phyloP scores from a whole-genome alignment of 2,888 invertebrate species.

The Microchrysa polita region DNA sequence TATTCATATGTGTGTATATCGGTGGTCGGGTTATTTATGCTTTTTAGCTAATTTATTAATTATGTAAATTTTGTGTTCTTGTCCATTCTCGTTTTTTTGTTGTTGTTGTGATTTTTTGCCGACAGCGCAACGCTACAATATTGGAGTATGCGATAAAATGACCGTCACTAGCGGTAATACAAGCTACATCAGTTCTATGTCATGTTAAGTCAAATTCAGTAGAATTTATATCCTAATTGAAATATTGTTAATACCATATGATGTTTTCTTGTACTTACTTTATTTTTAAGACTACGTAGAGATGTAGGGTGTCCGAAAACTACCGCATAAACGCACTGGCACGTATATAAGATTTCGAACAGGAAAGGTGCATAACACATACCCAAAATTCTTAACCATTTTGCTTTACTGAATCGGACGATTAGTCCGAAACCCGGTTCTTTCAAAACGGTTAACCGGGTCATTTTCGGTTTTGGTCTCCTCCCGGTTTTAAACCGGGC shows the following conservation, averaged over 20 bases:
- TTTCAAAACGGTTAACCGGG: no score
- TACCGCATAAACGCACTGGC: no score
- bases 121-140: slow-evolving; percentile 26
- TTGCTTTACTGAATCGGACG: no score
- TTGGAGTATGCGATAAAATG: slow-evolving; percentile 32
- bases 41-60: slow-evolving; percentile 50
- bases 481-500: no score
- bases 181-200: slow-evolving; percentile 46
- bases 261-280: background rate
- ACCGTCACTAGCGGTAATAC: slow-evolving; percentile 17
- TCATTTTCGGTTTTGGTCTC: no score
- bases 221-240: slow-evolving; percentile 40
- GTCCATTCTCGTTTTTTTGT: slow-evolving; percentile 19
- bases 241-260: slow-evolving; percentile 19
- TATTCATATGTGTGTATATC: slow-evolving; percentile 37
- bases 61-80: slow-evolving; percentile 47
- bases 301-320: no score
- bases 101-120: slow-evolving; percentile 9
- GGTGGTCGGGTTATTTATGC: slow-evolving; percentile 47
- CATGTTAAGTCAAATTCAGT: slow-evolving; percentile 42
- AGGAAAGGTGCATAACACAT: no score
- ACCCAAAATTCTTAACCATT: no score
- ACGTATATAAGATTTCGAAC: no score
- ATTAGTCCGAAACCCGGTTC: no score
- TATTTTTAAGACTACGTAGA: no score